A percentile compares a stretch with the other conserved stretches of the same genome.
Conservation (phyloP, 1,140 invertebrate genomes). For the Mercenaria mercenaria region DNA sequence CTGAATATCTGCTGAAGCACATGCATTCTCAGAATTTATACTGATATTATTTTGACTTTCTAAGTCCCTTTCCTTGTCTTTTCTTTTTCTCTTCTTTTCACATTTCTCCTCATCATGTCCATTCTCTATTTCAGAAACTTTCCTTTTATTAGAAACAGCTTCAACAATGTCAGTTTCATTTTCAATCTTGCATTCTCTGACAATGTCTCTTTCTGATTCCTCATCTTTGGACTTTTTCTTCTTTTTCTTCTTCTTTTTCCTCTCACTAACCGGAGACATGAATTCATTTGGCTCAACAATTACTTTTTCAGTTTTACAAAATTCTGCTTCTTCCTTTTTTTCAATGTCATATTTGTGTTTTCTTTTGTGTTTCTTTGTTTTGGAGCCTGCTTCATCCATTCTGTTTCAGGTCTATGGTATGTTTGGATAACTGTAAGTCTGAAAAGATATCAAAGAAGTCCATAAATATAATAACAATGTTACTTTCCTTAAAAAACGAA, state of each 20-base stretch:
- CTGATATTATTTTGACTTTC: background rate
- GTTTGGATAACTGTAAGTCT: no score
- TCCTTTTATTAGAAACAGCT: background rate
- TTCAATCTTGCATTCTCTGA: background rate
- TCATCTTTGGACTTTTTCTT: background rate
- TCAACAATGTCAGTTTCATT: background rate
- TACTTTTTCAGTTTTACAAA: background rate
- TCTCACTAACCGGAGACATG: background rate
- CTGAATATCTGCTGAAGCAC: background rate
- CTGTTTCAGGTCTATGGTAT: background rate
- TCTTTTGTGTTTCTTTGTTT: background rate
- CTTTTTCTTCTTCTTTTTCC: background rate
- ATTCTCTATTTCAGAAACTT: background rate
- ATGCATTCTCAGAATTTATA: background rate
- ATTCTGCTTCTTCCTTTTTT: no score
- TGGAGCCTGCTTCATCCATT: background rate
- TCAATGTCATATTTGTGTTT: background rate
- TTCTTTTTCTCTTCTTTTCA: constrained; percentile 8
- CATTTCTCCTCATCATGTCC: background rate
- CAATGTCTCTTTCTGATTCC: background rate
- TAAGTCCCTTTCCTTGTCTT: background rate
- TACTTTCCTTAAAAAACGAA: no score
- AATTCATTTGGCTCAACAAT: no score
- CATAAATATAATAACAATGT: no score
- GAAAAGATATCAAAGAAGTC: no score